phyloP scores from a whole-genome alignment of 2,888 invertebrate genomes.

The Pemphredon lugubris region DNA sequence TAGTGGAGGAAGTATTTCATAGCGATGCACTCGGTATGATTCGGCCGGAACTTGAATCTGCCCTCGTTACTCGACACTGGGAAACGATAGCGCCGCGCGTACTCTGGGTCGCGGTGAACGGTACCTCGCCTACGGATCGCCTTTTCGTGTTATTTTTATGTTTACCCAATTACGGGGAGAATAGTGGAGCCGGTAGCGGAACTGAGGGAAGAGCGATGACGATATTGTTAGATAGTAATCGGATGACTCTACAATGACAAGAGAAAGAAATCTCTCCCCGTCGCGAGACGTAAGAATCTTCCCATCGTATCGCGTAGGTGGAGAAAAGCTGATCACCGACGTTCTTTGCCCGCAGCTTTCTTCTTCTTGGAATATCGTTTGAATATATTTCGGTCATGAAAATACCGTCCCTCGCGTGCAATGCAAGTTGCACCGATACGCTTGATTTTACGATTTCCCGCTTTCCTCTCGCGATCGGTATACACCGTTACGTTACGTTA shows the following conservation, averaged over 20 bases:
- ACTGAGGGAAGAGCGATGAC: constrained; percentile 28
- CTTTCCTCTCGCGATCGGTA: too few relatives aligned
- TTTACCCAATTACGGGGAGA: constrained; percentile 58
- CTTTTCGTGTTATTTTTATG: constrained; percentile 56
- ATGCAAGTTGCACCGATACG: too few relatives aligned
- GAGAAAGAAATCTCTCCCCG: constrained; percentile 28
- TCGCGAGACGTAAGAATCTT: background rate
- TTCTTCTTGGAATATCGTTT: too few relatives aligned
- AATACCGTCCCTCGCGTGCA: too few relatives aligned
- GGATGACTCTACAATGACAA: constrained; percentile 45
- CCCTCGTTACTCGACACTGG: constrained; percentile 42
- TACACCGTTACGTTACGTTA: too few relatives aligned
- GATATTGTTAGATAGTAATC: constrained; percentile 50
- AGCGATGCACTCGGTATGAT: constrained; percentile 4
- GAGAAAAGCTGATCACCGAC: too few relatives aligned
- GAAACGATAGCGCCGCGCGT: constrained; percentile 30
- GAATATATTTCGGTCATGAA: too few relatives aligned
- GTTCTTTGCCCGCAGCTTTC: too few relatives aligned
- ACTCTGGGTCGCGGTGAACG: constrained; percentile 14
- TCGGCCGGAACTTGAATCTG: constrained; percentile 25
- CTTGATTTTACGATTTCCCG: too few relatives aligned
- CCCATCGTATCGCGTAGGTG: too few relatives aligned
- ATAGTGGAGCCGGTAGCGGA: constrained; percentile 43
- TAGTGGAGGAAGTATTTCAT: constrained; percentile 8
- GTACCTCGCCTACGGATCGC: constrained; percentile 33